Percentiles rank a stretch among this genome's conserved stretches.
These are phyloP conservation scores for Festucalex cinctus DNA, from an alignment of 2,113 vertebrate species.

Conservation along the genomic window DNA sequence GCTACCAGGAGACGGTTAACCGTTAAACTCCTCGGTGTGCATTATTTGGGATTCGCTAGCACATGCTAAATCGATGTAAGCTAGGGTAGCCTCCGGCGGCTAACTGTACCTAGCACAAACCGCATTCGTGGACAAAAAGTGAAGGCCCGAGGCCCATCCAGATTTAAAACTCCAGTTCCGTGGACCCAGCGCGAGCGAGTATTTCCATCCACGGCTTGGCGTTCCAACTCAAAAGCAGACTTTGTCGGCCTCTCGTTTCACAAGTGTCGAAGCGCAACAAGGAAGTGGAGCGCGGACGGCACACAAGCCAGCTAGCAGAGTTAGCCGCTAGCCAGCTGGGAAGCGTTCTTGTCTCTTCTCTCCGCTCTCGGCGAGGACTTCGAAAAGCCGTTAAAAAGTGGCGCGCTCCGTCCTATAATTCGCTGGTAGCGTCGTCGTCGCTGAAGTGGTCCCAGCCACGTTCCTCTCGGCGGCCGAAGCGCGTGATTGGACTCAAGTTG, in stretches of 20 bases:
- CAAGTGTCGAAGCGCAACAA: slow-evolving; percentile 53
- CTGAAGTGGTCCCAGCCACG: background rate
- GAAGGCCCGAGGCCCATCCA: slow-evolving; percentile 33
- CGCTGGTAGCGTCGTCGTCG: background rate
- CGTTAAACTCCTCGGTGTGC: slow-evolving; percentile 28
- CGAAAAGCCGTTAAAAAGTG: background rate
- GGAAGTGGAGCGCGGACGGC: slow-evolving; percentile 62
- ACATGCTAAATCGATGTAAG: slow-evolving; percentile 21
- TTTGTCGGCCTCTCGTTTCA: slow-evolving; percentile 57
- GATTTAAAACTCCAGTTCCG: slow-evolving; percentile 17
- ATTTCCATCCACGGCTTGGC: slow-evolving; percentile 28
- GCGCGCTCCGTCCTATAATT: background rate
- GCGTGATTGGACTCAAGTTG: background rate
- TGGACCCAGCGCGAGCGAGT: slow-evolving; percentile 1
- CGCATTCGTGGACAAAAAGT: slow-evolving; percentile 39
- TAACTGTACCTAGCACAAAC: slow-evolving; percentile 44
- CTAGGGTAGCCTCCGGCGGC: slow-evolving; percentile 41
- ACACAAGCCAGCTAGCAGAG: slow-evolving; percentile 48
- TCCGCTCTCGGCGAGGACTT: slow-evolving; percentile 50
- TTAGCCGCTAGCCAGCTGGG: slow-evolving; percentile 35
- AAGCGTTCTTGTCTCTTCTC: slow-evolving; percentile 38
- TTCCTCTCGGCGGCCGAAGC: background rate
- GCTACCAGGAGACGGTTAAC: slow-evolving; percentile 25
- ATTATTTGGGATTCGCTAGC: slow-evolving; percentile 30
- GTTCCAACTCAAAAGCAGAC: slow-evolving; percentile 35